phyloP scores from a whole-genome alignment of 2,113 vertebrate species.

The Pelusios castaneus region DNA sequence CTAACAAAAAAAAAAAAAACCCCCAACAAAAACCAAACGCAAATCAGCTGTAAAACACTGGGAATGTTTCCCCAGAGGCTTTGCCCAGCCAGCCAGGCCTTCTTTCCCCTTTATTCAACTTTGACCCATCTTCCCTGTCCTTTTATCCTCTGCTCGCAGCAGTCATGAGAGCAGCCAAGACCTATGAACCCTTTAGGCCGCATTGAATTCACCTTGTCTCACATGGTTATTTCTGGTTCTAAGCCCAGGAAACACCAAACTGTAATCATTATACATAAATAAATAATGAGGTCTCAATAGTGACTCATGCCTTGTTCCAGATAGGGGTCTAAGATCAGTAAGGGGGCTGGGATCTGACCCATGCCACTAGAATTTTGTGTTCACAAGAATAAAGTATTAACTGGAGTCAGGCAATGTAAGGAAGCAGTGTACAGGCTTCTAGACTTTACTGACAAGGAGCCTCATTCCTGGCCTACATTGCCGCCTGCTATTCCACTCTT shows the following conservation, averaged over 20 bases:
- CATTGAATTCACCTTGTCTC: not conserved
- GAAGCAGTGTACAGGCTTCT: not conserved
- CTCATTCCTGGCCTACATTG: not conserved
- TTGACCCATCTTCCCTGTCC: not conserved
- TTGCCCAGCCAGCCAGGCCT: not conserved
- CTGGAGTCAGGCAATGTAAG: rapidly evolving
- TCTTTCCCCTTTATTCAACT: not conserved
- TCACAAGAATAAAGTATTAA: not conserved
- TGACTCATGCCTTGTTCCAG: rapidly evolving
- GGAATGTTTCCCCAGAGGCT: not conserved
- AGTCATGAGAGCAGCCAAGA: not conserved
- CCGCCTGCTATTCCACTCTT: not conserved
- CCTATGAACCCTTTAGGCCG: not conserved
- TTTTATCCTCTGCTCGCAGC: rapidly evolving
- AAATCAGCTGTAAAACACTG: not conserved
- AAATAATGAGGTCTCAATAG: rapidly evolving
- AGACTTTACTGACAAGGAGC: rapidly evolving
- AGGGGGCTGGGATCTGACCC: rapidly evolving
- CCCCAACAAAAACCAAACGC: not conserved
- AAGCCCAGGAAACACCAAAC: not conserved
- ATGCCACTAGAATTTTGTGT: rapidly evolving
- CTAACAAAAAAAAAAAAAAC: not conserved
- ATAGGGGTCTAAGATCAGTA: rapidly evolving
- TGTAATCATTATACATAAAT: not conserved
- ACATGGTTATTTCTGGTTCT: rapidly evolving